These are phyloP conservation scores for Tetraodon nigroviridis DNA, from an alignment of 2,113 vertebrate genomes.

Conservation along the genomic window DNA sequence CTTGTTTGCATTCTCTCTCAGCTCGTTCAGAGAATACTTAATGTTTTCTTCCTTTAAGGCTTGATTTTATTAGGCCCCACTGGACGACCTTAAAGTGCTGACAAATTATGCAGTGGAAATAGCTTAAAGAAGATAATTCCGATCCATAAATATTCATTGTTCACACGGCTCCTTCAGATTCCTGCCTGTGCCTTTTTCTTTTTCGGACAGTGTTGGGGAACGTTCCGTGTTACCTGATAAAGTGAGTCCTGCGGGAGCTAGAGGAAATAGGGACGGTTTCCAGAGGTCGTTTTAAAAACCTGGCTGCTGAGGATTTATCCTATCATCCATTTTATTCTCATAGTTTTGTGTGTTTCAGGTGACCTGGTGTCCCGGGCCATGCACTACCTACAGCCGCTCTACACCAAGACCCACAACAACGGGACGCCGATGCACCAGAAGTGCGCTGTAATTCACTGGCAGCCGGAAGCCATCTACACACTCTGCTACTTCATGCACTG, in stretches of 20 bases:
- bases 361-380: constrained; percentile 95
- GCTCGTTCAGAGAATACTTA: constrained; percentile 13
- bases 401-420: constrained; percentile 84
- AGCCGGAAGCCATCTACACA: constrained; percentile 92
- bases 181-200: constrained; percentile 24
- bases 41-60: constrained; percentile 24
- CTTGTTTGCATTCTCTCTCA: neutral
- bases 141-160: constrained; percentile 54
- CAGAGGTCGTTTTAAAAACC: constrained; percentile 44
- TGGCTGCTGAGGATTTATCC: constrained; percentile 27
- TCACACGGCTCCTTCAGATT: constrained; percentile 3
- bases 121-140: constrained; percentile 39
- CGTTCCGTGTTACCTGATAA: constrained; percentile 40
- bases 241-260: constrained; percentile 22
- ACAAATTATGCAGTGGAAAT: constrained; percentile 43
- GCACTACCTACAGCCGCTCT: constrained; percentile 93
- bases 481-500: constrained; percentile 99
- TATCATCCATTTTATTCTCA: constrained; percentile 1
- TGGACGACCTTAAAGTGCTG: constrained; percentile 43
- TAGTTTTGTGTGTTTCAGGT: constrained; percentile 62
- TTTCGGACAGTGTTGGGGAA: constrained; percentile 22
- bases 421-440: constrained; percentile 89
- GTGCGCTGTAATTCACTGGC: constrained; percentile 84
- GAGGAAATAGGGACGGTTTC: constrained; percentile 37
- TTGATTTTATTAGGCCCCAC: constrained; percentile 30